These are phyloP conservation scores for Bombylius discolor DNA, from an alignment of 2,888 invertebrate species.

Conservation along the genomic window DNA sequence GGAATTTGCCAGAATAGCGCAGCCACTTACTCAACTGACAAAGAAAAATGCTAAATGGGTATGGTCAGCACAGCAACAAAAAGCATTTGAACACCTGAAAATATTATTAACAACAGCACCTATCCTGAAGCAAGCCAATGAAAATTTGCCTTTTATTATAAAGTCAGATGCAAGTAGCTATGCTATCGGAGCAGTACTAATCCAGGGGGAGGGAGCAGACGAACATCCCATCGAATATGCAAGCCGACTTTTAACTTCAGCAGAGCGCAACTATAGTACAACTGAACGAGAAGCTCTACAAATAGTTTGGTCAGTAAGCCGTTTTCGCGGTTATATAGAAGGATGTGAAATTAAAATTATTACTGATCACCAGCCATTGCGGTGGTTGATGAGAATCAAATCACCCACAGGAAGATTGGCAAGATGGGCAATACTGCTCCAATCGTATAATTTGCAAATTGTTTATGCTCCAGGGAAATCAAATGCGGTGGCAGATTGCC, in stretches of 20 bases:
- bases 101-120: too few species aligned
- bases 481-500: slow-evolving; percentile 3
- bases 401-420: background rate
- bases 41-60: slow-evolving; percentile 20
- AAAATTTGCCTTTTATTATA: slow-evolving; percentile 17
- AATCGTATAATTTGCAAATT: background rate
- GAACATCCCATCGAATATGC: slow-evolving; percentile 13
- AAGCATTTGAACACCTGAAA: slow-evolving; percentile 16
- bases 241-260: slow-evolving; percentile 8
- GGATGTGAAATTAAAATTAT: background rate
- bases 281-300: background rate
- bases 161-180: slow-evolving; percentile 1
- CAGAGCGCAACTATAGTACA: background rate
- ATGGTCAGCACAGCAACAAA: slow-evolving; percentile 17
- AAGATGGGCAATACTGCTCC: background rate
- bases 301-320: background rate
- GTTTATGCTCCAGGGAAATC: slow-evolving; percentile 1
- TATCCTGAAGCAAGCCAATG: slow-evolving; percentile 17
- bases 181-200: slow-evolving; percentile 1
- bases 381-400: background rate
- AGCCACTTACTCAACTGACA: slow-evolving; percentile 21
- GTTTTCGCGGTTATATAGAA: background rate
- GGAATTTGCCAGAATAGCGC: slow-evolving; percentile 13
- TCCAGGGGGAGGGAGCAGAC: background rate
- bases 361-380: slow-evolving; percentile 2